A percentile compares a stretch with the other conserved stretches of the same genome.
Evolutionary conservation across 2,113 vertebrate species (phyloP).

Genomic region (Stigmatopora argus): DNA sequence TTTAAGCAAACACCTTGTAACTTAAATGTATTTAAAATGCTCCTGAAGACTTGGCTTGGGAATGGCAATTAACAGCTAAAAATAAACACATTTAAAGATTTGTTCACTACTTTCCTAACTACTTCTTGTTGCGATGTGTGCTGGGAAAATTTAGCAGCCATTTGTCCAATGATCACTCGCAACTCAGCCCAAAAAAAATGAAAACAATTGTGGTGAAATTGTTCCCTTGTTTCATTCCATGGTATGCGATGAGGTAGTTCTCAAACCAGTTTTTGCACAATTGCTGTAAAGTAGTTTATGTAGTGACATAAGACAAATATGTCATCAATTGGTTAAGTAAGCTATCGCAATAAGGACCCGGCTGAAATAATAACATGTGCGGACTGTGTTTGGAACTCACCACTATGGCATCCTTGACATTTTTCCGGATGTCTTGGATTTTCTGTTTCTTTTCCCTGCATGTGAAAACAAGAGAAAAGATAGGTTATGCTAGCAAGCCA

Average conservation of each 20-base stretch:
- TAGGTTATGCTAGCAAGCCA: slow-evolving; percentile 10
- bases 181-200: no score
- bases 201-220: no score
- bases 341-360: not conserved
- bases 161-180: no score
- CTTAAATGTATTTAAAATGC: no score
- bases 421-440: slow-evolving; percentile 99
- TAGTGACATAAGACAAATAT: not conserved
- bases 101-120: no score
- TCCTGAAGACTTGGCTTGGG: no score
- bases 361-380: no score
- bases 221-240: not conserved
- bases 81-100: no score
- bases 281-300: not conserved
- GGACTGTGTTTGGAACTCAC: slow-evolving; percentile 75
- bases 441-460: slow-evolving; percentile 98
- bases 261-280: not conserved
- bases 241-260: not conserved
- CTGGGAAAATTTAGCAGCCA: no score
- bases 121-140: no score
- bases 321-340: not conserved
- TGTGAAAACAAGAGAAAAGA: slow-evolving; percentile 50
- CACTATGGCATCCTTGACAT: slow-evolving; percentile 99
- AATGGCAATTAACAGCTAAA: no score
- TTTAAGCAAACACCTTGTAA: no score